A percentile compares a stretch with the other conserved stretches of the same genome.
These are phyloP conservation scores for Empis stercorea DNA, from an alignment of 2,888 invertebrate species.

Conservation along the genomic window DNA sequence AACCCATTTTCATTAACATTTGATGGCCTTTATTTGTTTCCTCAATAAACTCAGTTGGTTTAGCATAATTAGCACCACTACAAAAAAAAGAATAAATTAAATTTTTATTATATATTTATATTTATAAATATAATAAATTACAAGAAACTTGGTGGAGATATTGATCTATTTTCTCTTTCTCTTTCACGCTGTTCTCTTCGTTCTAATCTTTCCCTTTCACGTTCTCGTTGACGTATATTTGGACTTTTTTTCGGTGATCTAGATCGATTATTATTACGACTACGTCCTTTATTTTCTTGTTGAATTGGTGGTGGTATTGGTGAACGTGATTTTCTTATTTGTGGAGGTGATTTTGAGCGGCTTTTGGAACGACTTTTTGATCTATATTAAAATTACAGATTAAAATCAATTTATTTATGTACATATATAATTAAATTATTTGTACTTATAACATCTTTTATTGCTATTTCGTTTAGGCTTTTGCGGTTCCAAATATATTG, in stretches of 20 bases:
- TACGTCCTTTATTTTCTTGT: conserved; percentile 14
- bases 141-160: conserved; percentile 62
- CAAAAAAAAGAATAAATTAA: conserved; percentile 11
- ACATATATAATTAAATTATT: not conserved
- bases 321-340: conserved; percentile 33
- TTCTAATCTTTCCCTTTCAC: conserved; percentile 16
- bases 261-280: conserved; percentile 34
- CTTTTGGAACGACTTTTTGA: conserved; percentile 28
- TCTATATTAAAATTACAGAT: conserved; percentile 20
- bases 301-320: conserved; percentile 14
- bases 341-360: conserved; percentile 33
- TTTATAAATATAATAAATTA: conserved; percentile 30
- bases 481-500: conserved; percentile 54
- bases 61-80: conserved; percentile 29
- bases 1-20: conserved; percentile 95
- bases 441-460: conserved; percentile 54
- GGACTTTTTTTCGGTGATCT: conserved; percentile 38
- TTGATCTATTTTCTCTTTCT: conserved; percentile 28
- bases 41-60: conserved; percentile 54
- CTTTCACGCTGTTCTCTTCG: conserved; percentile 19
- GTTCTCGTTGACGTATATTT: conserved; percentile 17
- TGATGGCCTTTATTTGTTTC: conserved; percentile 94
- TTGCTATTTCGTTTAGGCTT: conserved; percentile 38
- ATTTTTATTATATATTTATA: not conserved
- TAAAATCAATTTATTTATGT: not conserved